A percentile compares a stretch with the other conserved stretches of the same genome.
Conservation (phyloP, 2,797 vertebrate species). For the Amniataba percoides region DNA sequence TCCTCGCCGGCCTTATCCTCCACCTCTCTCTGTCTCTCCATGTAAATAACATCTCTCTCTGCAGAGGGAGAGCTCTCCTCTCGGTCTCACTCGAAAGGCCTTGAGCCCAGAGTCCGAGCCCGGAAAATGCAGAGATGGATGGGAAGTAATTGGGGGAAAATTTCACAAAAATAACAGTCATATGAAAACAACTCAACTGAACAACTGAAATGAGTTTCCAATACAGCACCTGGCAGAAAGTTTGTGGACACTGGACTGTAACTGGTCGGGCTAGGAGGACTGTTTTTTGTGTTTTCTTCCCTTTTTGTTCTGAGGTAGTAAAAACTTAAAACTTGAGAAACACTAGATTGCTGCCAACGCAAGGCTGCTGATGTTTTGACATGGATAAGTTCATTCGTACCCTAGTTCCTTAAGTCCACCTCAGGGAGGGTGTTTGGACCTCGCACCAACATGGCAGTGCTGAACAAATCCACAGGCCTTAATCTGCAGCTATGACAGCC, state of each 20-base stretch:
- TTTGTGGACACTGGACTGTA: neutral
- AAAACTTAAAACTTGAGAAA: neutral
- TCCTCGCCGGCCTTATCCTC: constrained; percentile 42
- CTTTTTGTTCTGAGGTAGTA: neutral
- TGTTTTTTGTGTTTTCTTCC: neutral
- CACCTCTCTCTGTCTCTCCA: constrained; percentile 28
- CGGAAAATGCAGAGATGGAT: neutral
- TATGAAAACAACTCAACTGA: neutral
- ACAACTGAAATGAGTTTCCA: neutral
- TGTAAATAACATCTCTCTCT: constrained; percentile 56
- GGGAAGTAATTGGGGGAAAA: neutral
- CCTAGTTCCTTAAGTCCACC: neutral
- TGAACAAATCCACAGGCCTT: neutral
- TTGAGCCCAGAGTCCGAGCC: neutral
- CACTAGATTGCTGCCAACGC: neutral
- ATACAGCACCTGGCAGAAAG: neutral
- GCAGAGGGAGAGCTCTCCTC: constrained; percentile 9
- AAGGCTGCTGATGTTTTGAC: neutral
- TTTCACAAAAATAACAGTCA: neutral
- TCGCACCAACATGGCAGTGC: neutral
- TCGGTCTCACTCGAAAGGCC: neutral
- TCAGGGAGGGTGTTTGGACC: neutral
- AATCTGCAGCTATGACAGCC: neutral
- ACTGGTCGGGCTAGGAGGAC: neutral
- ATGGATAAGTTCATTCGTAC: neutral